Percentiles rank a stretch among this genome's conserved stretches.
Evolutionary conservation across 2,888 invertebrate species (phyloP).

Genomic region (Emesis furor): DNA sequence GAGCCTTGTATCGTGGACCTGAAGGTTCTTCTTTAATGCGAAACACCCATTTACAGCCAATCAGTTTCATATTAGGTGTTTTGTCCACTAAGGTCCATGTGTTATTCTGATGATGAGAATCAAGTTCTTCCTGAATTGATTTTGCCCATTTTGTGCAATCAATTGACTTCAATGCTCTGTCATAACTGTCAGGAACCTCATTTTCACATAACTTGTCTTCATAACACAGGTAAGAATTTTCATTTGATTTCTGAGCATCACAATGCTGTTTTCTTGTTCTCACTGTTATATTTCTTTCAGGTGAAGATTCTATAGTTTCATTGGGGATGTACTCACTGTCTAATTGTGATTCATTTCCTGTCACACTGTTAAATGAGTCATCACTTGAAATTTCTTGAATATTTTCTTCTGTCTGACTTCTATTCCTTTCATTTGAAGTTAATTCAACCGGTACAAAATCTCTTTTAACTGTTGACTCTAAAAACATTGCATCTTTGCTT

Average conservation of each 20-base stretch:
- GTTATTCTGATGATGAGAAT: not conserved
- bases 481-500: conserved; percentile 48
- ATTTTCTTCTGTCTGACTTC: not conserved
- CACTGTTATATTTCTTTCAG: not conserved
- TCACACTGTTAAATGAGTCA: not conserved
- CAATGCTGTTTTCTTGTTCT: not conserved
- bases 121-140: conserved; percentile 2
- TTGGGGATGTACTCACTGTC: not conserved
- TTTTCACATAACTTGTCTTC: not conserved
- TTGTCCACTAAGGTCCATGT: not conserved
- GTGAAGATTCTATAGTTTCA: not conserved
- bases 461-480: conserved; percentile 47
- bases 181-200: not conserved
- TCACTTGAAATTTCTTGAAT: not conserved
- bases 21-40: not conserved
- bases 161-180: not conserved
- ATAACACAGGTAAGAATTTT: conserved; percentile 1
- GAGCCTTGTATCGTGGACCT: not conserved
- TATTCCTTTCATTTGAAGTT: not conserved
- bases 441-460: conserved; percentile 40
- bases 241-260: not conserved
- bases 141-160: not conserved
- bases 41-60: not conserved
- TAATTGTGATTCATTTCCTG: not conserved
- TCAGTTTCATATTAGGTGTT: not conserved